Base-by-base conservation (phyloP, 2,797 vertebrate species). In the Dallia pectoralis region DNA sequence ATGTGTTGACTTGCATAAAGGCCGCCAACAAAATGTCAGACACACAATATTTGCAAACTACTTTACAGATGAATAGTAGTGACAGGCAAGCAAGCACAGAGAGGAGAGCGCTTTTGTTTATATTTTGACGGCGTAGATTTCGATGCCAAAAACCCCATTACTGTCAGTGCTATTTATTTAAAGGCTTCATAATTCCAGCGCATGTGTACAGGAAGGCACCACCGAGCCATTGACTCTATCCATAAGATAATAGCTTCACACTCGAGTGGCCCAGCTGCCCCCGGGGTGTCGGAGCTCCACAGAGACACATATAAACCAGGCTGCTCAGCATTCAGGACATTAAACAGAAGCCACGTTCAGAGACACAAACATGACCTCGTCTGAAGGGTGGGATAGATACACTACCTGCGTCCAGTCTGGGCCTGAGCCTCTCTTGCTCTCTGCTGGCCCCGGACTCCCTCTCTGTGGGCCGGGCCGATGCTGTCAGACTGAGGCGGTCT, bases 161-260 rank as follows among this genome's bases (percentile, higher is more conserved):
- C 82, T 85, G 86, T 86, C 88, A 84, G 75, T 47, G 74, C 68
- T 88, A 79, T 88, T 91, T 87, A 88, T 88, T 87, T 85, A 82
- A 88, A 77, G 62, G 70, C 73, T 70, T 74, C 44, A 72, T 63
- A 73, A 67, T 27, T 56, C 16, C 49, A 76, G 74, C 82, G 29
- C 82, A n/a, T n/a, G n/a, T n/a, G n/a, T n/a, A 86, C 85, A 89
- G 86, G 84, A 90, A 89, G 80, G 87, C 87, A 88, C 79, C 77
- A 77, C 83, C 47, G 69, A 84, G 84, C 78, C 72, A 87, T 87
- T 88, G 87, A 88, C 80, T 82, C 30, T 63, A 71, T 77, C 64
- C 69, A 83, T 87, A 81, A 87, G 86, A 85, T 78, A 83, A 70
- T 48, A 64, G 62, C 68, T 85, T 79, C 85, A 69, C 73, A 77